Evolutionary conservation across 1,140 invertebrate genomes (phyloP).

Genomic region (Ips typographus): DNA sequence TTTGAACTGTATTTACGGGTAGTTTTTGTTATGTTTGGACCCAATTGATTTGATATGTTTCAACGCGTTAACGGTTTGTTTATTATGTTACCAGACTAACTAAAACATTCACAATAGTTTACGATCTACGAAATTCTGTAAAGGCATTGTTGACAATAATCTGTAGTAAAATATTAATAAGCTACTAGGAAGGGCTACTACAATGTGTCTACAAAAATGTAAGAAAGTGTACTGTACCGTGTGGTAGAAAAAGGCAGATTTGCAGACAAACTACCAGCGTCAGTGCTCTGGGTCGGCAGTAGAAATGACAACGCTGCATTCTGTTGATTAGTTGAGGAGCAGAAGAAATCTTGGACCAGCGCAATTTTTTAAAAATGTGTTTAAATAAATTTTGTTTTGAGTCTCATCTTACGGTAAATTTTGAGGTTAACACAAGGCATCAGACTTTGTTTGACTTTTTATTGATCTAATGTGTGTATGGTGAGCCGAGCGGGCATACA

Average conservation of each 20-base stretch:
- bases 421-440: constrained; percentile 24
- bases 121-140: background rate
- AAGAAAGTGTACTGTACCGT: constrained; percentile 43
- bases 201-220: constrained; percentile 2
- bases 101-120: background rate
- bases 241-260: constrained; percentile 51
- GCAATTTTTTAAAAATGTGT: constrained; percentile 28
- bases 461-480: constrained; percentile 27
- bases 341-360: constrained; percentile 43
- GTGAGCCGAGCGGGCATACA: constrained; percentile 22
- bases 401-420: constrained; percentile 31
- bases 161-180: background rate
- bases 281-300: constrained; percentile 47
- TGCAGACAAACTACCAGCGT: constrained; percentile 49
- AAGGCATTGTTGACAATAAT: background rate
- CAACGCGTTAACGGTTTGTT: no score
- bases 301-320: constrained; percentile 49
- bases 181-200: background rate
- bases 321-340: constrained; percentile 44
- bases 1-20: no score
- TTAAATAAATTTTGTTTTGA: constrained; percentile 31
- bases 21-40: no score
- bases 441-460: constrained; percentile 17
- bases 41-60: no score
- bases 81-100: no score